Base-by-base conservation (phyloP, 2,888 invertebrate genomes). In the Heliconius charithonia region DNA sequence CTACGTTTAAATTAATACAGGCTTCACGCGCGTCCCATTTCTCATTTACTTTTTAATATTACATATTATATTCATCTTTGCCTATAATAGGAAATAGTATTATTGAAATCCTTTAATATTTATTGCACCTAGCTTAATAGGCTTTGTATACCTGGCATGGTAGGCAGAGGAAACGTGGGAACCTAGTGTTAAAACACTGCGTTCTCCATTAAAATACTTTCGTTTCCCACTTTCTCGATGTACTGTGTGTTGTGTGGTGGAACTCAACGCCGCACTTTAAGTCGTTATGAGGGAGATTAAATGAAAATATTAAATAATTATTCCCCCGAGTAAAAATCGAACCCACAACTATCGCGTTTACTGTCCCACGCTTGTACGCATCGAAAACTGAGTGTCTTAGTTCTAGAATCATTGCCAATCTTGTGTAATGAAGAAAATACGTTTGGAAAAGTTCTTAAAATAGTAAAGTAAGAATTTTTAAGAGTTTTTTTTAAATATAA, bases 1-100 rank as follows among this genome's bases (percentile, higher is more conserved):
- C 79, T 79, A 79, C 82, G 81, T 83, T 83, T 82, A 81, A 83
- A 83, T 81, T 82, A 80, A 79, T 82, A 84, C 81, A 82, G 78
- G 81, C 75, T 78, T 79, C 79, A 81, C 80, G 59, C 78, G 79
- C 79, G 79, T 79, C 80, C 79, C 81, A 83, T 83, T 83, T 83
- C 83, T 83, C 66, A 77, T 78, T 74, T 73, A 67, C 74, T 79
- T 78, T 80, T 80, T 76, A 76, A 75, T 74, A 78, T 77, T 56
- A 73, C 32, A 67, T 22, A 65, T 51, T 79, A 71, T 32, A 59
- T 67, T 56, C 65, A 66, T 66, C 41, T 66, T 75, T 66, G 51
- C 41, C 10, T 63, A 22, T 27, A 22, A 10, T 25, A 56, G 72
- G 72, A 59, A 72, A 59, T 59, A 56, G 59, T 25, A n/a, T 72